Evolutionary conservation across 2,113 vertebrate genomes (phyloP).

Genomic region (Riparia riparia): DNA sequence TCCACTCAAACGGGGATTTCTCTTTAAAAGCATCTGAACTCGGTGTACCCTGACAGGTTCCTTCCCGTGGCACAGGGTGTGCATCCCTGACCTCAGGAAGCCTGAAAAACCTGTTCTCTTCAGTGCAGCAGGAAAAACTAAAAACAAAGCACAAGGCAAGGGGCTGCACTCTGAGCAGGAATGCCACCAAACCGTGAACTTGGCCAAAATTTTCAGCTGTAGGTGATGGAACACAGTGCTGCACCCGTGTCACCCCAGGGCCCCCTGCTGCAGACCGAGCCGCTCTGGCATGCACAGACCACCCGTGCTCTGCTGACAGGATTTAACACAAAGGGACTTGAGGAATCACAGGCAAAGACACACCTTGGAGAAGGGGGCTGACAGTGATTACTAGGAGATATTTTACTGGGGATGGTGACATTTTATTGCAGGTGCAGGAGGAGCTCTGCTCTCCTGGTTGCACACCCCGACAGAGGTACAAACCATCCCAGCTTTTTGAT

Average conservation of each 20-base stretch:
- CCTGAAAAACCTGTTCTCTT: conserved; percentile 65
- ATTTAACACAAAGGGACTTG: not conserved
- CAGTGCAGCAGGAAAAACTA: conserved; percentile 38
- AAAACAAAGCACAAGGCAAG: conserved; percentile 31
- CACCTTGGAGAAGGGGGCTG: not conserved
- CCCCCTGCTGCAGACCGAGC: not conserved
- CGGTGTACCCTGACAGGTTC: not conserved
- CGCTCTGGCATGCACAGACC: not conserved
- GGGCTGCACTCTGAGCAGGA: not conserved
- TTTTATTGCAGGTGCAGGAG: not conserved
- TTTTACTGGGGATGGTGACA: not conserved
- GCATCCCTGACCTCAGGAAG: conserved; percentile 65
- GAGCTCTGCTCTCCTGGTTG: not conserved
- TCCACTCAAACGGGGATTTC: not conserved
- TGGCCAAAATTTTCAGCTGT: not conserved
- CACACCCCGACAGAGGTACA: not conserved
- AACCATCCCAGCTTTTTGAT: not conserved
- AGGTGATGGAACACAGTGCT: rapidly evolving
- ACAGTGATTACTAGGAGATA: not conserved
- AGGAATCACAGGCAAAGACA: not conserved
- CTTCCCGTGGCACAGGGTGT: conserved; percentile 49
- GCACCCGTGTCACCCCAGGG: not conserved
- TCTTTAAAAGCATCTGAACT: conserved; percentile 20
- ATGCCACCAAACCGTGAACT: not conserved
- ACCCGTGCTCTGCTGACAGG: not conserved